These are phyloP conservation scores for Metalampra italica DNA, from an alignment of 2,888 invertebrate species.

Conservation along the genomic window DNA sequence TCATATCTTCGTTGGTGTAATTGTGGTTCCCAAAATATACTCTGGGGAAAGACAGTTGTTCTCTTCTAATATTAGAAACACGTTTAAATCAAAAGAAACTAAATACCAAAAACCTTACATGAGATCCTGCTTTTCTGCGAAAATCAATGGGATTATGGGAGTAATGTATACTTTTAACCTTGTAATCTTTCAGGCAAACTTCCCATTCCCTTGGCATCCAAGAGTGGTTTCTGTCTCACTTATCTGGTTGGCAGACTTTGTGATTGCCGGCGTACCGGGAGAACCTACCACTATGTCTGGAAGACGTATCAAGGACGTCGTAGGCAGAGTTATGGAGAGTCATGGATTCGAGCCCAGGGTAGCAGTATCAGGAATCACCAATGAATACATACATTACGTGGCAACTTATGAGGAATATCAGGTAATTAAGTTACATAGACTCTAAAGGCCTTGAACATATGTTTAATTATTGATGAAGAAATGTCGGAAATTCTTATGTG, in stretches of 20 bases:
- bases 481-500: too few relatives aligned
- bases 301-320: slow-evolving; percentile 77
- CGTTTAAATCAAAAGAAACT: too few relatives aligned
- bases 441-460: too few relatives aligned
- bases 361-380: slow-evolving; percentile 87
- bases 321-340: slow-evolving; percentile 55
- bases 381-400: slow-evolving; percentile 90
- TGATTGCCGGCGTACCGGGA: slow-evolving; percentile 87
- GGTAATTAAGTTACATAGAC: slow-evolving; percentile 30
- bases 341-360: slow-evolving; percentile 67
- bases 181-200: slow-evolving; percentile 44
- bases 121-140: too few relatives aligned
- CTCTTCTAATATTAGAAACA: too few relatives aligned
- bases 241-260: slow-evolving; percentile 83
- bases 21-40: too few relatives aligned
- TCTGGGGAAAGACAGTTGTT: too few relatives aligned
- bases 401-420: slow-evolving; percentile 89
- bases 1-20: too few relatives aligned
- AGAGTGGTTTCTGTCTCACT: slow-evolving; percentile 84
- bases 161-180: too few relatives aligned
- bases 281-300: slow-evolving; percentile 95
- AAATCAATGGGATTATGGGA: too few relatives aligned
- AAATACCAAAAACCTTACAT: too few relatives aligned
- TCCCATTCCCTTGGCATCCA: slow-evolving; percentile 90
- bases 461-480: too few relatives aligned